phyloP scores from a whole-genome alignment of 2,797 vertebrate species.

The Podargus strigoides region DNA sequence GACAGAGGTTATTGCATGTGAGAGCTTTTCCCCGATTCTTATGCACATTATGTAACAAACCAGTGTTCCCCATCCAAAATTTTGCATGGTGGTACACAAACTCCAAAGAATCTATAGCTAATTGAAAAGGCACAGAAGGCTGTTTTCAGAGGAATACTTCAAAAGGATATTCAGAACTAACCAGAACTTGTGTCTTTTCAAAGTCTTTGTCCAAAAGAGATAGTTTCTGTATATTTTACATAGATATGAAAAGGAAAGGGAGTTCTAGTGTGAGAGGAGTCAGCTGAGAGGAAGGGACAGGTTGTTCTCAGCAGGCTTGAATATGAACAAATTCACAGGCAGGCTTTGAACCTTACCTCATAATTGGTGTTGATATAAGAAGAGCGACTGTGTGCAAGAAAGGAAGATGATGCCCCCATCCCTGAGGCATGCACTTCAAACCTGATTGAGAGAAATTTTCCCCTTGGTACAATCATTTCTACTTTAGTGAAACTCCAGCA shows the following conservation, averaged over 20 bases:
- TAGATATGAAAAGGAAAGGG: not conserved
- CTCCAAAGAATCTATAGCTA: not conserved
- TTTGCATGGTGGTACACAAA: not conserved
- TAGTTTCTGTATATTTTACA: not conserved
- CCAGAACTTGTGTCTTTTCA: not conserved
- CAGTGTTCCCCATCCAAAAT: not conserved
- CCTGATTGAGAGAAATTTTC: slow-evolving; percentile 36
- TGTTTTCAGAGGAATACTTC: not conserved
- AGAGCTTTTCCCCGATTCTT: not conserved
- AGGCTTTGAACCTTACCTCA: not conserved
- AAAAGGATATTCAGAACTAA: not conserved
- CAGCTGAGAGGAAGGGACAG: slow-evolving; percentile 3
- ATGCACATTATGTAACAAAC: not conserved
- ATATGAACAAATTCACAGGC: slow-evolving; percentile 4
- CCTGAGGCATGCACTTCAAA: slow-evolving; percentile 38
- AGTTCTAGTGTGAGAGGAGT: not conserved
- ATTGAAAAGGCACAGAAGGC: not conserved
- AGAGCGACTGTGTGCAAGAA: slow-evolving; percentile 20
- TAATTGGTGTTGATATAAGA: slow-evolving; percentile 50
- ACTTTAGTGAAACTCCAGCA: slow-evolving; percentile 23
- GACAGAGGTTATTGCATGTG: not conserved
- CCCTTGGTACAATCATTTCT: slow-evolving; percentile 34
- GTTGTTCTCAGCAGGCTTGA: slow-evolving; percentile 21
- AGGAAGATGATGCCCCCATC: not conserved
- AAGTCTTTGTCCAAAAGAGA: not conserved